phyloP scores from a whole-genome alignment of 1,140 invertebrate genomes.

The Drosophila quadrilineata region DNA sequence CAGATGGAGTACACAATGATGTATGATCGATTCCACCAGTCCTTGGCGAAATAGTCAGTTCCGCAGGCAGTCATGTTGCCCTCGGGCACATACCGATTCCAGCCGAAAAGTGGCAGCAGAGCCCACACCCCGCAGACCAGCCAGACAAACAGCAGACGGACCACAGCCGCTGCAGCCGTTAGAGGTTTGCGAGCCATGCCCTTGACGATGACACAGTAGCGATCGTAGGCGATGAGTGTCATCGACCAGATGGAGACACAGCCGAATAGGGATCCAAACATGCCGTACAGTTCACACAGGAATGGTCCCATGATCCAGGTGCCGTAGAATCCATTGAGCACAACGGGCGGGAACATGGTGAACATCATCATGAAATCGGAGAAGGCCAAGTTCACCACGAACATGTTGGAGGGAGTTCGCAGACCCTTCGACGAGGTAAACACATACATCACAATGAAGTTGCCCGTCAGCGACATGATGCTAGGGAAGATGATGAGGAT shows the following conservation, averaged over 20 bases:
- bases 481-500: neutral
- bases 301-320: constrained; percentile 89
- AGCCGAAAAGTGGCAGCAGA: constrained; percentile 88
- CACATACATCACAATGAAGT: constrained; percentile 91
- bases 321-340: constrained; percentile 90
- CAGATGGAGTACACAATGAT: constrained; percentile 85
- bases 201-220: constrained; percentile 93
- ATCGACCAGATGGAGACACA: constrained; percentile 92
- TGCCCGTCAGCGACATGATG: constrained; percentile 87
- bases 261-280: constrained; percentile 90
- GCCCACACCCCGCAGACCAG: constrained; percentile 86
- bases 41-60: constrained; percentile 88
- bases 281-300: constrained; percentile 89
- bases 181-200: constrained; percentile 88
- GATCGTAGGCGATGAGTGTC: constrained; percentile 90
- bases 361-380: constrained; percentile 92
- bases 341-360: constrained; percentile 88
- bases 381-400: constrained; percentile 91
- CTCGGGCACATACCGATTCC: constrained; percentile 91
- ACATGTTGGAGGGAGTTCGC: constrained; percentile 89
- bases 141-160: constrained; percentile 88
- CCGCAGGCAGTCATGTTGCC: constrained; percentile 91
- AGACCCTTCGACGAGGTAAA: constrained; percentile 89
- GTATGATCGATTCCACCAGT: constrained; percentile 85
- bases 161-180: constrained; percentile 86